phyloP scores from a whole-genome alignment of 2,888 invertebrate genomes.

The Acanthosepion lycidas region DNA sequence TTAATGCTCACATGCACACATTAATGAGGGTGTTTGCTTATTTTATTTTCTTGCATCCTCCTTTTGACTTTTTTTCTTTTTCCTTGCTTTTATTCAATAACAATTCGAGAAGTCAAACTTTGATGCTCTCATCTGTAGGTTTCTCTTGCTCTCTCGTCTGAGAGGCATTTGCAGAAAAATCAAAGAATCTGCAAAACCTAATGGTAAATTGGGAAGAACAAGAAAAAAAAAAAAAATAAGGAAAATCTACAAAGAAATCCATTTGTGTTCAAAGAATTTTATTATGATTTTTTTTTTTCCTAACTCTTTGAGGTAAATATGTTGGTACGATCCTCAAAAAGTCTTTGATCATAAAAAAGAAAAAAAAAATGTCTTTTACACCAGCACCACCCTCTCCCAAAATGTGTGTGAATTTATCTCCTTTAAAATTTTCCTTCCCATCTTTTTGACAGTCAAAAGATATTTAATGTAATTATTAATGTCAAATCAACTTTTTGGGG shows the following conservation, averaged over 20 bases:
- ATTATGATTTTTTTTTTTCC: not conserved
- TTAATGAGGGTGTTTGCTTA: not conserved
- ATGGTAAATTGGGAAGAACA: not conserved
- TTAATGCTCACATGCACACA: not conserved
- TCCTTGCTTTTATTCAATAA: not conserved
- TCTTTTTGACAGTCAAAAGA: not conserved
- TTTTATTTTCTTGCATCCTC: not conserved
- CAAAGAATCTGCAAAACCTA: not conserved
- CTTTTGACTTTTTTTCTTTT: not conserved
- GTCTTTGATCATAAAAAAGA: not conserved
- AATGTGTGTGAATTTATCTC: not conserved
- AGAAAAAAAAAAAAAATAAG: not conserved
- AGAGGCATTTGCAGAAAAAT: not conserved
- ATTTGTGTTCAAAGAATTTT: not conserved
- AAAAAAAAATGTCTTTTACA: not conserved
- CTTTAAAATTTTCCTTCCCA: not conserved
- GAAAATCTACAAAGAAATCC: not conserved
- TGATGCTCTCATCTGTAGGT: conserved; percentile 8
- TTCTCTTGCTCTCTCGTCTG: not conserved
- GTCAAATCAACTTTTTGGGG: not conserved
- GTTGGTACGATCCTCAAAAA: not conserved
- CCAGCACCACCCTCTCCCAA: not conserved
- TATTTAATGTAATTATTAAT: not conserved
- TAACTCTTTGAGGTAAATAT: not conserved
- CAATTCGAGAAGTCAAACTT: not conserved